phyloP scores from a whole-genome alignment of 2,797 vertebrate genomes.

The Gastrophryne carolinensis region DNA sequence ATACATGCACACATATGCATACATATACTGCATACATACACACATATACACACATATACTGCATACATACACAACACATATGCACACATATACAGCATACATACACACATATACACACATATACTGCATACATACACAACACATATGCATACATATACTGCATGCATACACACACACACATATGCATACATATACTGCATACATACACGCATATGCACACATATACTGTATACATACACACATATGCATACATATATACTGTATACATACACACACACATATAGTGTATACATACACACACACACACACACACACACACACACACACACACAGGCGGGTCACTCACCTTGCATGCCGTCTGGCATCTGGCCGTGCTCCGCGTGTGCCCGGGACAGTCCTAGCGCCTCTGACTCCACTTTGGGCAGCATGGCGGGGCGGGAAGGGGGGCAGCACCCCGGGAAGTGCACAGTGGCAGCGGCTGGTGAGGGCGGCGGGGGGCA shows the following conservation, averaged over 20 bases:
- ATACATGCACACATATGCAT: not conserved
- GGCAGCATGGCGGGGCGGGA: slow-evolving; percentile 94
- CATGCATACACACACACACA: not conserved
- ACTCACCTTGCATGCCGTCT: slow-evolving; percentile 95
- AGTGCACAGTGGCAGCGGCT: not conserved
- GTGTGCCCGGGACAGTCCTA: slow-evolving; percentile 92
- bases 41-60: not conserved
- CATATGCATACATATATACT: not conserved
- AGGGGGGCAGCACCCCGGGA: slow-evolving; percentile 40
- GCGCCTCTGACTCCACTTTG: slow-evolving; percentile 94
- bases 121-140: too few relatives aligned
- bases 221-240: not conserved
- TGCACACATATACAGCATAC: too few relatives aligned
- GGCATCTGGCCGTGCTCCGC: slow-evolving; percentile 94
- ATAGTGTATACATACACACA: not conserved
- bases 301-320: not conserved
- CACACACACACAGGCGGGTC: not conserved
- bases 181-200: too few relatives aligned
- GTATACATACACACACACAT: not conserved
- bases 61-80: not conserved
- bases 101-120: not conserved
- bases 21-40: too few relatives aligned
- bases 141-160: not conserved
- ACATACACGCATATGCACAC: not conserved
- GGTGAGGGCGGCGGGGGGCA: not conserved